Evolutionary conservation across 2,113 vertebrate genomes (phyloP), one percentile per base, ranked within the genome.

Genomic region (Callipepla squamata): DNA sequence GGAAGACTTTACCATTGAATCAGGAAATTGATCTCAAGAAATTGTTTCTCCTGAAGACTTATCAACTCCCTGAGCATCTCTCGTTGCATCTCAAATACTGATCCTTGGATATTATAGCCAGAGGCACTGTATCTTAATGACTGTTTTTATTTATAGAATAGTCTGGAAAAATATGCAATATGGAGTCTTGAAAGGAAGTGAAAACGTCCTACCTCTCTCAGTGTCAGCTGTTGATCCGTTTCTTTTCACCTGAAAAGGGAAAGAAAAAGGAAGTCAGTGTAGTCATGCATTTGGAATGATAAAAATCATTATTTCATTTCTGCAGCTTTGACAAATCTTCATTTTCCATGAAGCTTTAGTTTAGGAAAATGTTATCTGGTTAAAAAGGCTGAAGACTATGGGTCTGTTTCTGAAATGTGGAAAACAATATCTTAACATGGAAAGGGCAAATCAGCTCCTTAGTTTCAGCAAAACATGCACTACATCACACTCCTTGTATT

Each of bases 11-110:
- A 53, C 67, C 85, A 89, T 38, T 85, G 75, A 91, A 94, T 94
- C 78, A 73, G 82, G 65, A 92, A 94, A 95, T 75, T 55, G 94
- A 94, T 94, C 80, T 78, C 78, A 53, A 75, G 70, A 75, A 42
- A 30, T 61, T 69, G 90, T 93, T 69, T 57, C 30, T 79, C 6
- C 59, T 75, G 73, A 85, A 91, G 36, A 62, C 21, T 73, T 74
- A 72, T 5, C 72, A 85, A 57, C 68, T 93, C 40, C 69, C 87
- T 14, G 14, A 80, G 45, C 75, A 81, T 75, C 73, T 85, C 89
- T 85, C 66, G 72, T 36, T 40, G 51, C 83, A 84, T 68, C 79
- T 94, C 65, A 89, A 81, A 82, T 22, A 61, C 44, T 91, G 45
- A 74, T 53, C 38, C 36, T 74, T 58, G 51, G 72, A 62, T 67